Evolutionary conservation across 2,113 vertebrate species (phyloP).

Genomic region (Felis chaus): DNA sequence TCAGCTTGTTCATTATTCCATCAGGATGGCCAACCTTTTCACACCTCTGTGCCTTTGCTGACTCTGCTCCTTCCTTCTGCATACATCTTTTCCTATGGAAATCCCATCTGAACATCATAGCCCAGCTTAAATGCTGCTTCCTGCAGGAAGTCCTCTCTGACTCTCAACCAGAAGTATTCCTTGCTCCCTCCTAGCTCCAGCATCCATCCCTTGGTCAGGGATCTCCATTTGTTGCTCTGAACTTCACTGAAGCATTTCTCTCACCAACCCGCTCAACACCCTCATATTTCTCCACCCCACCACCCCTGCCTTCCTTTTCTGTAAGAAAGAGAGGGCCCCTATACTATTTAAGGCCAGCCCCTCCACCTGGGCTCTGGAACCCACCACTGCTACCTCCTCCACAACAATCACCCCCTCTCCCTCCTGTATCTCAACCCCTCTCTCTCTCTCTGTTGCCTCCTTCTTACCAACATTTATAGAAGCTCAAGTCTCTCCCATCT

Average conservation of each 20-base stretch:
- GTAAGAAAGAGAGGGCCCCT: constrained; percentile 4
- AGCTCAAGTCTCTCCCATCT: constrained; percentile 73
- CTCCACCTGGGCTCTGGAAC: constrained; percentile 23
- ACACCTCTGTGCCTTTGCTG: constrained; percentile 4
- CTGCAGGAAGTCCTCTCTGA: constrained; percentile 29
- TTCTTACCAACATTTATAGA: constrained; percentile 76
- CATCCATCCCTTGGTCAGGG: neutral
- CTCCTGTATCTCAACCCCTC: constrained; percentile 63
- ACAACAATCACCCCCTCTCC: constrained; percentile 58
- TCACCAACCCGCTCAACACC: neutral
- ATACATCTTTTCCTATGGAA: neutral
- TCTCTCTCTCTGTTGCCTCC: constrained; percentile 60
- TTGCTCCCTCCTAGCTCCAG: constrained; percentile 14
- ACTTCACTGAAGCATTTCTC: constrained; percentile 11
- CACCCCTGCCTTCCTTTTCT: constrained; percentile 1
- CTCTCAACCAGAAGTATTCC: constrained; percentile 3
- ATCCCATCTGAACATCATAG: constrained; percentile 16
- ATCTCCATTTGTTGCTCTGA: constrained; percentile 11
- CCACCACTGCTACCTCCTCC: constrained; percentile 56
- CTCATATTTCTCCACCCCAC: neutral
- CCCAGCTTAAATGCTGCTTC: constrained; percentile 40
- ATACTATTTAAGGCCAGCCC: constrained; percentile 52
- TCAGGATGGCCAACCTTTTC: neutral
- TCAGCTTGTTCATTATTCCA: neutral
- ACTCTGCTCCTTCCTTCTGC: constrained; percentile 45